Evolutionary conservation across 2,888 invertebrate species (phyloP), one percentile per base, ranked within the genome.

Genomic region (Invenusta paracnida): DNA sequence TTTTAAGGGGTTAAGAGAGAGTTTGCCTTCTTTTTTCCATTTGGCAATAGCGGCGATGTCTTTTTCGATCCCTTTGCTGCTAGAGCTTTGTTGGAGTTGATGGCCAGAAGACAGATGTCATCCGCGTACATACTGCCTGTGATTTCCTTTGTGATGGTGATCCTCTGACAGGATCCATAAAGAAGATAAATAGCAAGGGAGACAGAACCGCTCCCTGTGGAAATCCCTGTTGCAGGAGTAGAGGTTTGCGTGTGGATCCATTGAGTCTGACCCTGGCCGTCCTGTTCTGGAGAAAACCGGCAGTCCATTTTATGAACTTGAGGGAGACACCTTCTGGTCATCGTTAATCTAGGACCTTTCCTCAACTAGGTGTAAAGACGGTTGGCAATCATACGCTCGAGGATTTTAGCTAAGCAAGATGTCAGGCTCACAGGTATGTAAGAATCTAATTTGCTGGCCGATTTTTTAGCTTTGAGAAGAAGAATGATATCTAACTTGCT

Each of bases 11-110:
- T 82, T 82, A 17, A 28, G 82, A 11, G 82, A 29, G 23, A 82
- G 82, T 28, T 82, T 82, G 29, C 2, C 29, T 30, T 11, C 82
- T 27, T 82, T 82, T 11, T 29, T 82, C 82, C 82, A 82, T 27
- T 82, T 82, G 82, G 82, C 82, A 11, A 82, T 23, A 13, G 2
- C 29, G 2, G 1, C 5, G 1, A 82, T 82, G 17, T 23, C 82
- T 28, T 82, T 13, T 25, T 73, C 73, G 25, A 73, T 73, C 2
- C 5, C 23, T 23, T 73, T 13, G 11, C 73, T 25, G 73, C 73
- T 23, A 73, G 17, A 5, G 2, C 27, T 25, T 73, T 73, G 17
- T 25, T 73, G 23, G 23, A 2, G 73, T 23, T 5, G 27, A 25
- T 23, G 2, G 25, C 73, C 17, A 73, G 73, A 5, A 73, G 11